phyloP scores from a whole-genome alignment of 2,113 vertebrate species.

The Theristicus caerulescens region DNA sequence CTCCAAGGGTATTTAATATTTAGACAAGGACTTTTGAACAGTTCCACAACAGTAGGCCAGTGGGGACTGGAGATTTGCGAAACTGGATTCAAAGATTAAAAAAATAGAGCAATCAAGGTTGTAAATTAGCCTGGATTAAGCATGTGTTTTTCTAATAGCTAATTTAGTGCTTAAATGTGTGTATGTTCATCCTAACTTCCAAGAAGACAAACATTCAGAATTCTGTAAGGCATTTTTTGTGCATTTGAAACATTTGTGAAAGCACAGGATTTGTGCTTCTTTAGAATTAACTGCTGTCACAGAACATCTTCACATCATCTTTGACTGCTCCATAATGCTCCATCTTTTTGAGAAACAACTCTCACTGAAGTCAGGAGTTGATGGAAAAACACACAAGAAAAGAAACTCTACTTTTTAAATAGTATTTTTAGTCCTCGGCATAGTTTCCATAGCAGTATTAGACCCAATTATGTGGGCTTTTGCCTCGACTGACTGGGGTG shows the following conservation, averaged over 20 bases:
- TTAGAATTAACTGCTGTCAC: not conserved
- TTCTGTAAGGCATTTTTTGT: not conserved
- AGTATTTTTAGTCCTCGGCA: not conserved
- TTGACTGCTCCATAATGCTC: not conserved
- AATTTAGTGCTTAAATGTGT: not conserved
- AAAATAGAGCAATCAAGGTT: not conserved
- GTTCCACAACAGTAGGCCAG: not conserved
- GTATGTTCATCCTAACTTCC: not conserved
- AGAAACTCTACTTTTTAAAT: not conserved
- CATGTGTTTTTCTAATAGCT: not conserved
- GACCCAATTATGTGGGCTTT: not conserved
- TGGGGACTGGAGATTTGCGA: not conserved
- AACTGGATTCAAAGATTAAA: not conserved
- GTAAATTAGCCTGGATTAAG: not conserved
- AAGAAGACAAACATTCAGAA: not conserved
- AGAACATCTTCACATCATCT: not conserved
- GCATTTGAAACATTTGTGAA: not conserved
- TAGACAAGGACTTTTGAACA: slow-evolving; percentile 30
- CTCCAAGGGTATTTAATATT: slow-evolving; percentile 44
- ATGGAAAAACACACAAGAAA: not conserved
- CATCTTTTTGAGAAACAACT: not conserved
- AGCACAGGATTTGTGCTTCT: not conserved
- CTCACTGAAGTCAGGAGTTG: not conserved
- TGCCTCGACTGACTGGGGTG: not conserved
- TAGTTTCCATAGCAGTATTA: not conserved